Conservation (phyloP, 2,888 invertebrate genomes). For the Agriopis leucophaearia region DNA sequence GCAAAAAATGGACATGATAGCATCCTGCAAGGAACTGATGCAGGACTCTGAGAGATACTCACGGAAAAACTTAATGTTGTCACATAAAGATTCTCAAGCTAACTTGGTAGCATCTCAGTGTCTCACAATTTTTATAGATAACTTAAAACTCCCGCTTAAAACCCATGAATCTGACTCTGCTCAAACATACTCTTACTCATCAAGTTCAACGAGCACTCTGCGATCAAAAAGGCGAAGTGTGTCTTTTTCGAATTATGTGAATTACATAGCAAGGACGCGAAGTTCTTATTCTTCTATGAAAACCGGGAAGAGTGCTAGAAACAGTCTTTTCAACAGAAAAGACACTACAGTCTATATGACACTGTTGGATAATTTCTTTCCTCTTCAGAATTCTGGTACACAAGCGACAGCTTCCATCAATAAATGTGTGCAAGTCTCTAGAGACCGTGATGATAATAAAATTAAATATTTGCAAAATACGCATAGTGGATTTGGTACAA, state of each 20-base stretch:
- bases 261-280: constrained; percentile 48
- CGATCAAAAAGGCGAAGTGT: constrained; percentile 53
- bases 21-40: constrained; percentile 39
- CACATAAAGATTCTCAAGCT: constrained; percentile 25
- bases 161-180: constrained; percentile 28
- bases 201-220: constrained; percentile 48
- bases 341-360: constrained; percentile 72
- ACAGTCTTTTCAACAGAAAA: constrained; percentile 41
- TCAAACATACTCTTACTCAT: constrained; percentile 37
- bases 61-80: constrained; percentile 8
- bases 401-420: constrained; percentile 81
- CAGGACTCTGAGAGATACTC: constrained; percentile 31
- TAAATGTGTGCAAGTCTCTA: constrained; percentile 75
- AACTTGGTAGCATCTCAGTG: constrained; percentile 44
- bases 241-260: constrained; percentile 54
- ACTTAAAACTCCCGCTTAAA: constrained; percentile 38
- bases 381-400: constrained; percentile 62
- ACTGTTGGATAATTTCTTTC: constrained; percentile 59
- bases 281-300: constrained; percentile 27
- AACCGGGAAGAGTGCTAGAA: constrained; percentile 28
- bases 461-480: constrained; percentile 23
- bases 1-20: constrained; percentile 53
- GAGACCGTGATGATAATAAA: constrained; percentile 17
- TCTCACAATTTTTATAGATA: constrained; percentile 43
- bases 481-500: constrained; percentile 33